Evolutionary conservation across 2,888 invertebrate genomes (phyloP), one percentile per base, ranked within the genome.

Genomic region (Polyploca ridens): DNA sequence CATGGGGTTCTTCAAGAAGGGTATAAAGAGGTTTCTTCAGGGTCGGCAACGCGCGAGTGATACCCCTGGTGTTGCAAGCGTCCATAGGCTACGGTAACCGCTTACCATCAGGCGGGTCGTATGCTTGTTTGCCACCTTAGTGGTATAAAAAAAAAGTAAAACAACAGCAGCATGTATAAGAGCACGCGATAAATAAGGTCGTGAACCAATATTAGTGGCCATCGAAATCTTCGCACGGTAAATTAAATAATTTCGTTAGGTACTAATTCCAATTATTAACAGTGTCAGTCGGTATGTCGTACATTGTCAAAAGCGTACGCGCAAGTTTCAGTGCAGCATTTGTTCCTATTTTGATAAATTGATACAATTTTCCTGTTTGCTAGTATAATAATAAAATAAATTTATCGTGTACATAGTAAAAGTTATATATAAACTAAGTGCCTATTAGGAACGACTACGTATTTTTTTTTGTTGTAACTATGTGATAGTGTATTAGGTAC

Each of bases 151-250:
- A 41, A 13, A 41, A 41, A 41, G 13, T 5, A 41, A 19, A 27
- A 74, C 46, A 77, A 76, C 3, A 67, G 4, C 41, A 41, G 41
- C 41, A 71, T 79, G 69, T 81, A 72, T 62, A 69, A n/a, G 68
- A 73, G 73, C 76, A 74, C 75, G 65, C 62, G 74, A 76, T 78
- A 73, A 73, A 41, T 61, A 61, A 41, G 61, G 61, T 61, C 44
- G 27, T 41, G 38, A 61, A 75, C 76, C 73, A 77, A 74, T 77
- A 83, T 86, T 84, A 81, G 76, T 78, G 82, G 69, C 75, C 82
- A 89, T 89, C 85, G 86, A 85, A 84, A 84, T 86, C 81, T 78
- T 82, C 79, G 73, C 72, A 66, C 75, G 70, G 74, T 71, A 79
- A 82, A 88, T 88, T 82, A 83, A 79, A 79, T 81, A 76, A 82